phyloP scores from a whole-genome alignment of 1,140 invertebrate genomes.

The Leptopilina boulardi region DNA sequence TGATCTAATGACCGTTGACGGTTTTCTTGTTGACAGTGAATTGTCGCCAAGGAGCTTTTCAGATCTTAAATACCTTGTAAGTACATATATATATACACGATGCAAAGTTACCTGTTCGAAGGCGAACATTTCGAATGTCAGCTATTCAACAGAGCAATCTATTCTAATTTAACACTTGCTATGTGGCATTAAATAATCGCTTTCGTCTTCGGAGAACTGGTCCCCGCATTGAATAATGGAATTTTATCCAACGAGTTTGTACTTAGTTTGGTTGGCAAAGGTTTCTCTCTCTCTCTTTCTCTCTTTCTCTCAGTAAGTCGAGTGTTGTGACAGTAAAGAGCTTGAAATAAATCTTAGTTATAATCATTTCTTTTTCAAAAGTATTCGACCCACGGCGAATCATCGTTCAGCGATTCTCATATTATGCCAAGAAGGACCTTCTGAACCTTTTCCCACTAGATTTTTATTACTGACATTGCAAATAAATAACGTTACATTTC shows the following conservation, averaged over 20 bases:
- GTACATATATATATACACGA: conserved; percentile 12
- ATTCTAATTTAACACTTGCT: conserved; percentile 71
- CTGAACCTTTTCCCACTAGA: conserved; percentile 20
- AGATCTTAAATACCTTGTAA: conserved; percentile 28
- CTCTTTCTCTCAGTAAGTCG: conserved; percentile 57
- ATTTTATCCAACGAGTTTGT: conserved; percentile 69
- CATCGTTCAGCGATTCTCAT: conserved; percentile 45
- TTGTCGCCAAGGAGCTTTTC: conserved; percentile 32
- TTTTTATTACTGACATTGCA: conserved; percentile 7
- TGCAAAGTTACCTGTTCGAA: conserved; percentile 20
- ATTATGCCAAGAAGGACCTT: conserved; percentile 25
- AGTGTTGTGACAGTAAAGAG: conserved; percentile 73
- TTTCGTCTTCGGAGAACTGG: conserved; percentile 68
- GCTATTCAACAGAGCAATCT: conserved; percentile 63
- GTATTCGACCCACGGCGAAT: conserved; percentile 62
- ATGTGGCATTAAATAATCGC: conserved; percentile 70
- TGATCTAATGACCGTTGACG: conserved; percentile 31
- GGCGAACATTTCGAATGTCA: conserved; percentile 33
- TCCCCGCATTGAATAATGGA: conserved; percentile 69
- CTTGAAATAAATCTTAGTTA: conserved; percentile 72
- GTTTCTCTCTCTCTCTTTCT: background rate
- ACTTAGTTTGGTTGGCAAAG: conserved; percentile 51
- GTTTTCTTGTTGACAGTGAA: conserved; percentile 27
- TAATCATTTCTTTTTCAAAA: conserved; percentile 70
- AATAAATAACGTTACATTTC: background rate